Conservation (phyloP, 2,113 vertebrate species). For the Haemorhous mexicanus region DNA sequence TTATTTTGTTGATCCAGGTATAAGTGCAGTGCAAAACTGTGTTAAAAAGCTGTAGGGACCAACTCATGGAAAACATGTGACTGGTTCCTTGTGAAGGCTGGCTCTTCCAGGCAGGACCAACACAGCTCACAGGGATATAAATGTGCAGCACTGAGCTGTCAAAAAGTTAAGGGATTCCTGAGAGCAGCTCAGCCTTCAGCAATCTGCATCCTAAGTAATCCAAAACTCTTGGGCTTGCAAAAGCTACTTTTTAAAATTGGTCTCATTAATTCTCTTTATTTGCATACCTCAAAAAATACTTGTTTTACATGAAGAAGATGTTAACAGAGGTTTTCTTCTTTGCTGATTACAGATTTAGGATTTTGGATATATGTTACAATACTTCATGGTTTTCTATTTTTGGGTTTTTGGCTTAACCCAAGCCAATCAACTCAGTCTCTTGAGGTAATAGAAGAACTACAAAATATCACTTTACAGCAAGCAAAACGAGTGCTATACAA, state of each 20-base stretch:
- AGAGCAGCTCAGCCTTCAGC: not conserved
- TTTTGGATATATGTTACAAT: conserved; percentile 27
- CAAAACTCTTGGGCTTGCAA: not conserved
- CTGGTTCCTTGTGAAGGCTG: not conserved
- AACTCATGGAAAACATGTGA: not conserved
- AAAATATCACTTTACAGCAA: not conserved
- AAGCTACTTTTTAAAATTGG: not conserved
- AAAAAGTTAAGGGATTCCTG: not conserved
- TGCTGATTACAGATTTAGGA: conserved; percentile 19
- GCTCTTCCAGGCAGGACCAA: not conserved
- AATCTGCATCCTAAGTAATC: not conserved
- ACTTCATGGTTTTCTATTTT: conserved; percentile 36
- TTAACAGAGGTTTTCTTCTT: conserved; percentile 8
- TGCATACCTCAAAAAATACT: not conserved
- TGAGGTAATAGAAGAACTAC: not conserved
- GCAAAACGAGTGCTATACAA: not conserved
- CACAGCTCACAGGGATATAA: not conserved
- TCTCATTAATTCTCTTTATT: conserved; percentile 5
- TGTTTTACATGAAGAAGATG: not conserved
- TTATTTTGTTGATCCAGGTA: not conserved
- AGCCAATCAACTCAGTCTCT: not conserved
- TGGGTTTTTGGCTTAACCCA: not conserved
- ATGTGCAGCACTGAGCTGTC: rapidly evolving
- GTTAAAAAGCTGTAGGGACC: not conserved
- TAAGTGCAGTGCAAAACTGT: not conserved